A percentile compares a stretch with the other conserved stretches of the same genome.
These are phyloP conservation scores for Oreohelix idahoensis DNA, from an alignment of 1,140 invertebrate species.

Conservation along the genomic window DNA sequence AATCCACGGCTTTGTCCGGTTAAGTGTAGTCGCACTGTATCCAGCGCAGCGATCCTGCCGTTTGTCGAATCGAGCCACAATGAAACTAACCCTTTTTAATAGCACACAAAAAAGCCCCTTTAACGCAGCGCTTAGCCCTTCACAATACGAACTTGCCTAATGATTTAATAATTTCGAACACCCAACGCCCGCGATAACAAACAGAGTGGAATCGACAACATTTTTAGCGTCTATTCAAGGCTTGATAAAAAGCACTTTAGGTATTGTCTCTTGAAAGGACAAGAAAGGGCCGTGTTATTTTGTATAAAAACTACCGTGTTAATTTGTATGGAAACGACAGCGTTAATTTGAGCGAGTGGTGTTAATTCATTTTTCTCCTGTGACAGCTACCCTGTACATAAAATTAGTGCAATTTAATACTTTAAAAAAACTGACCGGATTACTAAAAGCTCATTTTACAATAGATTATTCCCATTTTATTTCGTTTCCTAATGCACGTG, in stretches of 20 bases:
- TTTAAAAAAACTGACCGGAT: not conserved
- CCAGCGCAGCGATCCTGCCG: not conserved
- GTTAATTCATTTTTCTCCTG: not conserved
- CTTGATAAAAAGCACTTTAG: not conserved
- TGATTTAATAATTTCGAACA: constrained; percentile 16
- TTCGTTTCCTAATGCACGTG: not conserved
- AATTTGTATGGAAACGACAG: too few species aligned
- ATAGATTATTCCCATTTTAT: not conserved
- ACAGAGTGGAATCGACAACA: not conserved
- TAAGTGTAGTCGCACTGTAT: constrained; percentile 9
- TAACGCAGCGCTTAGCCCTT: not conserved
- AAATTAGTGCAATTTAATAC: not conserved
- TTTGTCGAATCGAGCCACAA: not conserved
- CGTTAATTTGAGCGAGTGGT: not conserved
- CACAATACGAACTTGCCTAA: constrained; percentile 8
- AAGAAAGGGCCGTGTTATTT: not conserved
- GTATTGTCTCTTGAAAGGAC: not conserved
- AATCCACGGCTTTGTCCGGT: not conserved
- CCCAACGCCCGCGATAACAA: not conserved
- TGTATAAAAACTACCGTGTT: too few species aligned
- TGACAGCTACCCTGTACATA: not conserved
- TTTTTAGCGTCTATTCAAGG: not conserved
- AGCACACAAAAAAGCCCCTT: constrained; percentile 11
- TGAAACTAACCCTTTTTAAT: constrained; percentile 15
- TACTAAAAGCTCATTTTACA: not conserved